Evolutionary conservation across 1,140 invertebrate genomes (phyloP).

Genomic region (Pogonomyrmex barbatus): DNA sequence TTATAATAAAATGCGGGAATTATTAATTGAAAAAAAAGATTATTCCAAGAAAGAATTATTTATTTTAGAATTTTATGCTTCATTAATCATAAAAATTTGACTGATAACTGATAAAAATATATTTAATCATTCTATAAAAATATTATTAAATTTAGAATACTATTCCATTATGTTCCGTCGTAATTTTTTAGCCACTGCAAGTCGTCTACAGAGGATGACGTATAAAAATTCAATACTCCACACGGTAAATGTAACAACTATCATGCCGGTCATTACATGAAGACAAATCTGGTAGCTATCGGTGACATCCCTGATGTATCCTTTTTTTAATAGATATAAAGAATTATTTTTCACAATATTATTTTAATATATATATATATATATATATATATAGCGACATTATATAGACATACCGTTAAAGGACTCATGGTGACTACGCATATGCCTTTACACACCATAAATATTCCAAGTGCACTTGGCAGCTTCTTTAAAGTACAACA

Average conservation of each 20-base stretch:
- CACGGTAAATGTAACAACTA: constrained; percentile 88
- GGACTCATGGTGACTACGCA: constrained; percentile 90
- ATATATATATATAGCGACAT: no score
- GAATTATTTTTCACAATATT: neutral
- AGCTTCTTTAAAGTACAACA: constrained; percentile 90
- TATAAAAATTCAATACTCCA: constrained; percentile 89
- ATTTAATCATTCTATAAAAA: neutral
- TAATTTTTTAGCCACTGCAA: constrained; percentile 1
- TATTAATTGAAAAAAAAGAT: constrained; percentile 1
- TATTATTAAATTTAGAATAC: constrained; percentile 7
- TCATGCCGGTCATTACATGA: constrained; percentile 90
- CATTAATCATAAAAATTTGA: neutral
- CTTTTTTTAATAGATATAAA: constrained; percentile 80
- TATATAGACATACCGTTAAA: constrained; percentile 87
- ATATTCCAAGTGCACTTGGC: constrained; percentile 91
- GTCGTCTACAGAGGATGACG: constrained; percentile 30
- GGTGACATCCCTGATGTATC: constrained; percentile 90
- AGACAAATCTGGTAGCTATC: constrained; percentile 90
- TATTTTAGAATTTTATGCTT: neutral
- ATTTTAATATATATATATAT: neutral
- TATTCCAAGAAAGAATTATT: constrained; percentile 3
- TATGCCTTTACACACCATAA: constrained; percentile 91
- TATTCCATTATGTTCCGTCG: constrained; percentile 9
- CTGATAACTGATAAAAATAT: neutral
- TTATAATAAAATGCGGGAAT: neutral